A percentile compares a stretch with the other conserved stretches of the same genome.
Conservation (phyloP, 2,888 invertebrate genomes). For the Drosophila imparisetae region DNA sequence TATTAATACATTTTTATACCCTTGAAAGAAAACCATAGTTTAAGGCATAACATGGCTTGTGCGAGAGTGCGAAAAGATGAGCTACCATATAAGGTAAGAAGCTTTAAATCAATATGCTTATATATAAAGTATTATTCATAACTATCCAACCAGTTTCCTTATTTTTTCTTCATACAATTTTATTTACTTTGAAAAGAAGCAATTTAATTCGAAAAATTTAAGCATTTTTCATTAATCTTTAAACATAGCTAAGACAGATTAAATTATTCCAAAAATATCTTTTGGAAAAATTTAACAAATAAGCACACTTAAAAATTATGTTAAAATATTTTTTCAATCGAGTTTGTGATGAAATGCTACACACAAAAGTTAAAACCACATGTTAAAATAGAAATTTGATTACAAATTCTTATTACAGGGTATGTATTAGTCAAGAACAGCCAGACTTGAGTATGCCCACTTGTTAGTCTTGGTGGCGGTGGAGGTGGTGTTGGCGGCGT, state of each 20-base stretch:
- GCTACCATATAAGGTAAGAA: neutral
- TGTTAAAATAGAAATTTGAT: rapidly evolving
- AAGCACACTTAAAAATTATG: neutral
- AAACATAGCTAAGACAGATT: neutral
- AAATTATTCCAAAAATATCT: neutral
- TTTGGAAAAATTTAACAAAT: neutral
- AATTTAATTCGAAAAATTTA: neutral
- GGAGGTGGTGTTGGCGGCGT: conserved; percentile 29
- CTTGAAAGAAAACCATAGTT: neutral
- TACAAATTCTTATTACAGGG: conserved; percentile 10
- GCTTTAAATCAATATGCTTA: neutral
- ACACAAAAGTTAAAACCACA: neutral
- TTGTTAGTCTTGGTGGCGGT: conserved; percentile 29
- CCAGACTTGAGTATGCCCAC: neutral
- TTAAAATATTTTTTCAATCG: neutral
- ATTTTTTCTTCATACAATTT: neutral
- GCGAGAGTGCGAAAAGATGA: neutral
- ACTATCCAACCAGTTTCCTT: neutral
- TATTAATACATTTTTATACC: conserved; percentile 82
- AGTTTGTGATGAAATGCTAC: neutral
- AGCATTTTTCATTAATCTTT: neutral
- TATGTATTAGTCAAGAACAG: conserved; percentile 1
- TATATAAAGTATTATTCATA: neutral
- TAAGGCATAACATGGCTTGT: neutral
- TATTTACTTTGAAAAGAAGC: neutral